phyloP scores from a whole-genome alignment of 2,888 invertebrate genomes.

The Eupsilia transversa region DNA sequence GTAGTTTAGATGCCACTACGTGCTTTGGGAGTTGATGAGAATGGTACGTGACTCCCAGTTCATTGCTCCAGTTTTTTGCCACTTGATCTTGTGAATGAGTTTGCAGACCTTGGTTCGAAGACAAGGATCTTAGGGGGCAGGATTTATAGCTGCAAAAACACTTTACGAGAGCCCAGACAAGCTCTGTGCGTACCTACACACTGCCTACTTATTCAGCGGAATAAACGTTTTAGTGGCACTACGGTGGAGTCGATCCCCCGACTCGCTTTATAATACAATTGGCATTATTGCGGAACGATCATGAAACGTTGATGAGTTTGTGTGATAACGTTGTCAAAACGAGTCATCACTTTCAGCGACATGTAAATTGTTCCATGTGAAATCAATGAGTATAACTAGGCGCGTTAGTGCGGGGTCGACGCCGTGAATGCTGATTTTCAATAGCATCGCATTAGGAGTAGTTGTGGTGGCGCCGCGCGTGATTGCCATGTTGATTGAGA shows the following conservation, averaged over 20 bases:
- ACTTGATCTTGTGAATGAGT: conserved; percentile 88
- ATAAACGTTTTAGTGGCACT: conserved; percentile 66
- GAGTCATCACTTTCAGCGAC: conserved; percentile 72
- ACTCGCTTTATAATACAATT: conserved; percentile 60
- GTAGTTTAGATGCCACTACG: conserved; percentile 89
- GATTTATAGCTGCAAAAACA: conserved; percentile 83
- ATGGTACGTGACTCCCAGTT: conserved; percentile 88
- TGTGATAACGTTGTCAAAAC: conserved; percentile 70
- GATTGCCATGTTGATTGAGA: conserved; percentile 87
- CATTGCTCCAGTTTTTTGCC: conserved; percentile 89
- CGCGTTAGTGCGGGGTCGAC: conserved; percentile 69
- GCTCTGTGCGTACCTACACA: conserved; percentile 66
- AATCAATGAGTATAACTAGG: conserved; percentile 80
- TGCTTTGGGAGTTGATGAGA: conserved; percentile 86
- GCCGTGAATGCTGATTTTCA: conserved; percentile 86
- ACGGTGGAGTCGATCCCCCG: conserved; percentile 41
- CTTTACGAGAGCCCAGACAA: conserved; percentile 67
- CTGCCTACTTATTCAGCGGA: conserved; percentile 65
- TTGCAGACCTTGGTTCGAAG: conserved; percentile 83
- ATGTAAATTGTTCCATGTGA: conserved; percentile 71
- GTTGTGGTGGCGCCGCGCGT: conserved; percentile 85
- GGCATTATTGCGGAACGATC: conserved; percentile 61
- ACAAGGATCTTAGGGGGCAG: conserved; percentile 79
- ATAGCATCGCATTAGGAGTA: conserved; percentile 84
- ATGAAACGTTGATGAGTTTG: conserved; percentile 68